These are phyloP conservation scores for Lasioglossum albipes DNA, from an alignment of 1,140 invertebrate genomes.

Conservation along the genomic window DNA sequence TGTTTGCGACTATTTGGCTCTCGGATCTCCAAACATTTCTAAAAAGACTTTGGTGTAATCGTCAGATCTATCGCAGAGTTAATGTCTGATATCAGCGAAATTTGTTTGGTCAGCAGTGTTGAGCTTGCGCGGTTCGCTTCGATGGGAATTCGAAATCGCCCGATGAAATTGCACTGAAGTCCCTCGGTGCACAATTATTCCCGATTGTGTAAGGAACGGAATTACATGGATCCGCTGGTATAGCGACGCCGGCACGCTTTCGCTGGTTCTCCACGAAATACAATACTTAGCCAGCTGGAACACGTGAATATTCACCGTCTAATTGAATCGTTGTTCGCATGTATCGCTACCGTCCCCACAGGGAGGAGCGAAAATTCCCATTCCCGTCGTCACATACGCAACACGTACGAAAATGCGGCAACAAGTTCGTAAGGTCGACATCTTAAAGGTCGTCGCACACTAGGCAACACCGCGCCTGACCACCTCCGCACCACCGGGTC, in stretches of 20 bases:
- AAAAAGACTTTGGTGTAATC: too few relatives aligned
- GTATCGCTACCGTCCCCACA: slow-evolving; percentile 6
- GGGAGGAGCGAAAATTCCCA: slow-evolving; percentile 18
- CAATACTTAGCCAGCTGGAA: background rate
- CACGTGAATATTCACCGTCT: slow-evolving; percentile 29
- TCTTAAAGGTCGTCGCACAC: background rate
- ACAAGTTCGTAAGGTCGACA: slow-evolving; percentile 45
- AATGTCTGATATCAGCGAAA: too few relatives aligned
- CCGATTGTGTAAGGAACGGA: background rate
- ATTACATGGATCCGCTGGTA: background rate
- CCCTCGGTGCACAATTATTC: slow-evolving; percentile 6
- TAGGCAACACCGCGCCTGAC: too few relatives aligned
- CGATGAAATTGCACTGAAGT: background rate
- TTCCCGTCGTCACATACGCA: slow-evolving; percentile 4
- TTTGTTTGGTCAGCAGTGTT: too few relatives aligned
- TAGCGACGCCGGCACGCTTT: slow-evolving; percentile 12
- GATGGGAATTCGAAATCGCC: background rate
- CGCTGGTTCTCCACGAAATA: slow-evolving; percentile 1
- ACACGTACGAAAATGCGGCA: slow-evolving; percentile 31
- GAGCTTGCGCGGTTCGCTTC: background rate
- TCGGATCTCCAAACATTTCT: too few relatives aligned
- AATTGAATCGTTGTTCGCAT: slow-evolving; percentile 43
- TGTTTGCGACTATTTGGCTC: too few relatives aligned
- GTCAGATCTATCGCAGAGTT: too few relatives aligned
- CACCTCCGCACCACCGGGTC: too few relatives aligned